Evolutionary conservation across 2,797 vertebrate species (phyloP), one percentile per base, ranked within the genome.

Genomic region (Novumbra hubbsi): DNA sequence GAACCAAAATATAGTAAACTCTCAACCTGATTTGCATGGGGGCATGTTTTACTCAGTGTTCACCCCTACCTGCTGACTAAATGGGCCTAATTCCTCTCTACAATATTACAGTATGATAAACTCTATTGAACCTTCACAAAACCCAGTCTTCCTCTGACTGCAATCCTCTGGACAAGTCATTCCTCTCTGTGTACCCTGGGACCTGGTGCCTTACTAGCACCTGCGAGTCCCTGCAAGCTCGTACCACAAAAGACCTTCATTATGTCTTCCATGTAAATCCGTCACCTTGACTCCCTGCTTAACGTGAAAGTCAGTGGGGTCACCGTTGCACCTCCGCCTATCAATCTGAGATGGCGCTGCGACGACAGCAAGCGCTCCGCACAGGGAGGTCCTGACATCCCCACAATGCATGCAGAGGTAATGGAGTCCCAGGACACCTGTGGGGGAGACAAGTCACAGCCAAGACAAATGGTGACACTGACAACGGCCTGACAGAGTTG

Each of bases 291-390:
- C 73, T 57, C 16, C 76, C 69, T 78, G 72, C 65, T 78, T 38
- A 77, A 73, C 87, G 81, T 81, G 81, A 86, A 90, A 86, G 87
- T 88, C 85, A 85, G 75, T 67, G 75, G 73, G 86, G 88, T 90
- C 85, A 88, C 63, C 32, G 78, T 85, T 69, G 78, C 74, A 86
- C 86, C 87, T 81, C 82, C 70, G 72, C 80, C 85, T 80, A 90
- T 89, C 88, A 89, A 87, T 91, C 83, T 87, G 81, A 87, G 76
- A 78, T 75, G 55, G 63, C 77, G 30, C 57, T 7, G 32, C 60
- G 21, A 34, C 62, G 45, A 45, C 62, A 57, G 64, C 74, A 21
- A 27, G 19, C 64, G 70, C 62, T 80, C 68, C 76, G 68, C 76
- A 68, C 57, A 57, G 76, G 73, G 81, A 83, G 81, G 81, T 84